Evolutionary conservation across 1,140 invertebrate species (phyloP).

Genomic region (Paracyclopina nana): DNA sequence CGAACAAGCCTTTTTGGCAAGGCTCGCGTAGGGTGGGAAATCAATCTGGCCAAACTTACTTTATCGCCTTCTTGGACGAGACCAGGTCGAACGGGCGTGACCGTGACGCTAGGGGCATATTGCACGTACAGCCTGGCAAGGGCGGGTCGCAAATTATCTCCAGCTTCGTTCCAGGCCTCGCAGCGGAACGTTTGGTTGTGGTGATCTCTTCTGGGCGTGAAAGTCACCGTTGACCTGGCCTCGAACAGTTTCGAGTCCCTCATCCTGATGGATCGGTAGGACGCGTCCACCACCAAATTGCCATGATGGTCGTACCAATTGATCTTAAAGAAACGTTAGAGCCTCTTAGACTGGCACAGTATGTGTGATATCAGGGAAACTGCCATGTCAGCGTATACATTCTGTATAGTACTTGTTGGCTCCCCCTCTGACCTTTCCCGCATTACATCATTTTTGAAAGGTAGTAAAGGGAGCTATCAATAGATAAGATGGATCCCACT

Average conservation of each 20-base stretch:
- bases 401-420: background rate
- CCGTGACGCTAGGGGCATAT: conserved; percentile 1
- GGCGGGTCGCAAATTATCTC: background rate
- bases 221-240: background rate
- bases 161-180: conserved; percentile 11
- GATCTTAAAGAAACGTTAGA: conserved; percentile 1
- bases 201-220: background rate
- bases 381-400: background rate
- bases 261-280: background rate
- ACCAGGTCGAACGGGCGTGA: conserved; percentile 4
- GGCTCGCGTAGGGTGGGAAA: background rate
- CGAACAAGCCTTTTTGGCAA: background rate
- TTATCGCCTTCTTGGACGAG: conserved; percentile 5
- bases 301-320: conserved; percentile 10
- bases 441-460: background rate
- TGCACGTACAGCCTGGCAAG: conserved; percentile 2
- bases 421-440: background rate
- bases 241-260: background rate
- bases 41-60: background rate
- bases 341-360: too few species aligned
- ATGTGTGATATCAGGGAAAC: too few species aligned
- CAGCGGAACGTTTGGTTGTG: conserved; percentile 4
- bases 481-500: background rate
- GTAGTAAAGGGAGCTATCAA: background rate
- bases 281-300: background rate